Evolutionary conservation across 2,888 invertebrate genomes (phyloP).

Genomic region (Cheilosia vulpina): DNA sequence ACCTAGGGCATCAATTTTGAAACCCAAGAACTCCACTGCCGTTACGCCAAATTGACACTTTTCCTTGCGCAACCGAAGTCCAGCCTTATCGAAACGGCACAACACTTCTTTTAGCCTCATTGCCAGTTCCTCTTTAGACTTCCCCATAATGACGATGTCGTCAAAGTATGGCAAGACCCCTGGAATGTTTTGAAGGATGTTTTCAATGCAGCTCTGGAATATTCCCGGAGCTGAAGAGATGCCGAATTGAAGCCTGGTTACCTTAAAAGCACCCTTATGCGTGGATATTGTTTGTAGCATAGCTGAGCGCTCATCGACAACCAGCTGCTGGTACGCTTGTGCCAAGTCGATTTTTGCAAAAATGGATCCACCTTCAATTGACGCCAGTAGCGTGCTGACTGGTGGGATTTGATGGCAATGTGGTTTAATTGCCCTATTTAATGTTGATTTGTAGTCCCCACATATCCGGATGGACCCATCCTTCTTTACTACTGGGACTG

Average conservation of each 20-base stretch:
- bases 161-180: too few species aligned
- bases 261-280: slow-evolving; percentile 78
- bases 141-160: too few species aligned
- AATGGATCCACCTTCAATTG: slow-evolving; percentile 77
- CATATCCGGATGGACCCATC: slow-evolving; percentile 77
- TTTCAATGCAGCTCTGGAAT: too few species aligned
- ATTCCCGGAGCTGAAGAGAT: too few species aligned
- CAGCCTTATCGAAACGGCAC: slow-evolving; percentile 20
- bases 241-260: slow-evolving; percentile 76
- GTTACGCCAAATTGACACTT: slow-evolving; percentile 19
- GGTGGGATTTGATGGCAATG: slow-evolving; percentile 76
- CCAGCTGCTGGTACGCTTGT: slow-evolving; percentile 80
- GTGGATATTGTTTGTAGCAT: slow-evolving; percentile 79
- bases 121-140: too few species aligned
- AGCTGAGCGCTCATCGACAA: slow-evolving; percentile 78
- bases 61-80: slow-evolving; percentile 21
- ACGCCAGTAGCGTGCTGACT: slow-evolving; percentile 52
- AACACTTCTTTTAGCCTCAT: too few species aligned
- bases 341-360: slow-evolving; percentile 81
- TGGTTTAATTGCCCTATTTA: slow-evolving; percentile 77
- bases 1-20: slow-evolving; percentile 62
- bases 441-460: slow-evolving; percentile 77
- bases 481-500: slow-evolving; percentile 58
- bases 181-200: too few species aligned
- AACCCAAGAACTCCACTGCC: slow-evolving; percentile 60